Evolutionary conservation across 1,140 invertebrate species (phyloP), one percentile per base, ranked within the genome.

Genomic region (Drosophila insularis): DNA sequence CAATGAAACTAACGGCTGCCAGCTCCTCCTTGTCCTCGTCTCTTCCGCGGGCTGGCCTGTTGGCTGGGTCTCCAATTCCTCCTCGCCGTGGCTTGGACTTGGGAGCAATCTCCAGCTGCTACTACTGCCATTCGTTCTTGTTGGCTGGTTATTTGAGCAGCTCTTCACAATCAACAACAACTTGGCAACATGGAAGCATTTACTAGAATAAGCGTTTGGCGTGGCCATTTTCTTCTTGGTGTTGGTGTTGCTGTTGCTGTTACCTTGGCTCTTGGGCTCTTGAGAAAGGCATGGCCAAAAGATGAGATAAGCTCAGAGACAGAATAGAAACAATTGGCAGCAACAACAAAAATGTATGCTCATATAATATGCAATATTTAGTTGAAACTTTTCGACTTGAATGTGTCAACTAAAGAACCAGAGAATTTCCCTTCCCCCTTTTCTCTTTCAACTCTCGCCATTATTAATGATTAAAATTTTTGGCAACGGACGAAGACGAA

Each of bases 391-490:
- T 32, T 60, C 2, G 19, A 10, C 40, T 31, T 50, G 40, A 23
- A 13, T n/a, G 14, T 63, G 21, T 50, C n/a, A n/a, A 10, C 21
- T 3, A 14, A 55, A 62, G 39, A 21, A 40, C 27, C 27, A 55
- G 39, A 8, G 7, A 46, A n/a, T 35, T 60, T 35, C 19, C 13
- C 64, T 59, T 32, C 32, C n/a, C 2, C 50, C 17, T 6, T 19
- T 17, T 39, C 13, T 43, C 35, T 27, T 10, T 27, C 32, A 21
- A 46, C 39, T 11, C 32, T 10, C 19, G 32, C 56, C 68, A 63
- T 76, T 84, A 74, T 87, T 89, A 87, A 89, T 87, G 81, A 89
- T 89, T 87, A 84, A 80, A 74, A 87, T 31, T 76, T 56, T 66
- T 53, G 75, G 53, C 58, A 76, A 63, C 56, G 79, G 65, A 70